Conservation (phyloP, 2,888 invertebrate genomes). For the Euplexia lucipara region DNA sequence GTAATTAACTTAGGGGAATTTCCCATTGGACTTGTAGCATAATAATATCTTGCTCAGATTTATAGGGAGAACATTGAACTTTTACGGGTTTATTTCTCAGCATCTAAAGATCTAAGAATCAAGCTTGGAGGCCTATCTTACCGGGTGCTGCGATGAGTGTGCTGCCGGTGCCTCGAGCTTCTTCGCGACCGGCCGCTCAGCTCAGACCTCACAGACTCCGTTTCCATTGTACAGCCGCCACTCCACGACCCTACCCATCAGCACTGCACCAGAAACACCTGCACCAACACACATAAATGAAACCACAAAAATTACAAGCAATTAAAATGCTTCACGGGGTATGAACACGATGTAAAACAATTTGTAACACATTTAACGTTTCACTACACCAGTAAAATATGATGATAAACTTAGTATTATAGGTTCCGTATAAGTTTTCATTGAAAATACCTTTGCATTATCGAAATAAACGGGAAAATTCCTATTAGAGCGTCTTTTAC, state of each 20-base stretch:
- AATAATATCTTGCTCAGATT: not conserved
- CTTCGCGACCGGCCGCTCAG: constrained; percentile 95
- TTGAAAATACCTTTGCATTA: constrained; percentile 79
- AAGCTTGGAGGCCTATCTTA: constrained; percentile 72
- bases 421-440: constrained; percentile 48
- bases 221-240: constrained; percentile 93
- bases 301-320: constrained; percentile 81
- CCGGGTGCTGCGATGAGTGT: constrained; percentile 93
- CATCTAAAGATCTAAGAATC: constrained; percentile 32
- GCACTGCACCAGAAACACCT: constrained; percentile 75
- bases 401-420: constrained; percentile 33
- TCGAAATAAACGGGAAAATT: constrained; percentile 76
- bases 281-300: constrained; percentile 75
- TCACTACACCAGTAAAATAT: constrained; percentile 34
- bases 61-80: constrained; percentile 6
- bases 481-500: constrained; percentile 80
- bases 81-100: not conserved
- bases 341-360: constrained; percentile 71
- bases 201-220: constrained; percentile 98
- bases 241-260: constrained; percentile 79
- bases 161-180: constrained; percentile 92
- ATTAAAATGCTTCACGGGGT: constrained; percentile 86
- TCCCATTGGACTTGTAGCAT: constrained; percentile 25
- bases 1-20: constrained; percentile 44
- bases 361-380: constrained; percentile 64